Conservation (phyloP, 2,113 vertebrate species). For the Colossoma macropomum region DNA sequence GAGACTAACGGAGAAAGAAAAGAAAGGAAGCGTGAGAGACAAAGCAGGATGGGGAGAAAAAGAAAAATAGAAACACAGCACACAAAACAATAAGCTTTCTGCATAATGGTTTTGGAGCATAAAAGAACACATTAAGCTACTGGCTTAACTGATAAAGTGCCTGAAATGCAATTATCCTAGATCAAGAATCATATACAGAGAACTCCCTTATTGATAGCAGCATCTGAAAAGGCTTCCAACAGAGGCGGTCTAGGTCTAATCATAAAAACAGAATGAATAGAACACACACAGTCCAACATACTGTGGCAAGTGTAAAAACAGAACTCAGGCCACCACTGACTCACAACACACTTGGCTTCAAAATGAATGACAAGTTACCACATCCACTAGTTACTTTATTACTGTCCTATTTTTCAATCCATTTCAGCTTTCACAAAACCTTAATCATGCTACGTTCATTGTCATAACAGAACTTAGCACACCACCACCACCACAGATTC, state of each 20-base stretch:
- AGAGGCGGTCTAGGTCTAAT: neutral
- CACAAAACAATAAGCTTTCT: neutral
- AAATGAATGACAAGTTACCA: neutral
- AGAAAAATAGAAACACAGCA: neutral
- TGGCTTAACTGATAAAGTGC: neutral
- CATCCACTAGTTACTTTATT: neutral
- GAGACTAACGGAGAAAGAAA: slow-evolving; percentile 78
- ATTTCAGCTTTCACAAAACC: no score
- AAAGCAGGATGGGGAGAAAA: neutral
- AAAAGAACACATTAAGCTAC: neutral
- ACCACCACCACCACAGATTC: no score
- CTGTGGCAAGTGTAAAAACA: neutral
- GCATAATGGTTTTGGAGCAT: neutral
- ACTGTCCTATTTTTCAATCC: neutral
- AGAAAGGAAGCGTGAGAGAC: slow-evolving; percentile 1
- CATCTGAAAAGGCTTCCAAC: neutral
- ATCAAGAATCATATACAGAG: neutral
- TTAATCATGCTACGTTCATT: no score
- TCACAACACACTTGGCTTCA: neutral
- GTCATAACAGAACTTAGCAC: neutral
- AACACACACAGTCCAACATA: neutral
- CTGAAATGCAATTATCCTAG: neutral
- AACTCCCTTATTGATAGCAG: neutral
- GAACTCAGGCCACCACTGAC: neutral
- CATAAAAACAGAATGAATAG: neutral